phyloP scores from a whole-genome alignment of 2,888 invertebrate species.

The Nomada hirtipes region DNA sequence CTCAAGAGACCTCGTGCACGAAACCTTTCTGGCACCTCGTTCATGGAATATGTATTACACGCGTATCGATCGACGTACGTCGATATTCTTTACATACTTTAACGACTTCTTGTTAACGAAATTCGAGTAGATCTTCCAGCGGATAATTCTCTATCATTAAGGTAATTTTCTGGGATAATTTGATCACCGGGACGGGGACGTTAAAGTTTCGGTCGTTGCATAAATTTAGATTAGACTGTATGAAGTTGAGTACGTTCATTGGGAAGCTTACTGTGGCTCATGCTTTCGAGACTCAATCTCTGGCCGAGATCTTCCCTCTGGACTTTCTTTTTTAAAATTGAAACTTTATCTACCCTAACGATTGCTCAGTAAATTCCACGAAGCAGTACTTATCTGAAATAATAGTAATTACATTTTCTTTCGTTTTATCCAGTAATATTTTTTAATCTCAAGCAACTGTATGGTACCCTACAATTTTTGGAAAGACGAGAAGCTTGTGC shows the following conservation, averaged over 20 bases:
- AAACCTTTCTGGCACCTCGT: slow-evolving; percentile 40
- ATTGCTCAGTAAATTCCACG: not conserved
- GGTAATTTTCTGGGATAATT: slow-evolving; percentile 19
- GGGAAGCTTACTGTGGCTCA: slow-evolving; percentile 4
- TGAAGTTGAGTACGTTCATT: slow-evolving; percentile 2
- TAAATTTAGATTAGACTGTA: slow-evolving; percentile 33
- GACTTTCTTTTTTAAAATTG: slow-evolving; percentile 17
- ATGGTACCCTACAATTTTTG: not conserved
- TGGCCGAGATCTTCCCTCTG: not conserved
- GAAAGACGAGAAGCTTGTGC: not conserved
- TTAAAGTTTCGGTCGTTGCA: slow-evolving; percentile 16
- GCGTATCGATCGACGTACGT: slow-evolving; percentile 31
- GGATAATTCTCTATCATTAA: slow-evolving; percentile 27
- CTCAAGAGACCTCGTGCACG: slow-evolving; percentile 48
- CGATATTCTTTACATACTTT: slow-evolving; percentile 31
- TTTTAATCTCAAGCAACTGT: no score
- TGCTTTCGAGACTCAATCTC: not conserved
- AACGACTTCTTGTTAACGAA: slow-evolving; percentile 29
- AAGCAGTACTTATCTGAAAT: not conserved
- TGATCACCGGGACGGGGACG: slow-evolving; percentile 1
- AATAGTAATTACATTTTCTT: not conserved
- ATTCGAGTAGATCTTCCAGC: not conserved
- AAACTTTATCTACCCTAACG: slow-evolving; percentile 21
- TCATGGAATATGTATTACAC: slow-evolving; percentile 58
- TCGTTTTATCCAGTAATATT: not conserved